Evolutionary conservation across 1,140 invertebrate species (phyloP), one percentile per base, ranked within the genome.

Genomic region (Drosophila busckii): DNA sequence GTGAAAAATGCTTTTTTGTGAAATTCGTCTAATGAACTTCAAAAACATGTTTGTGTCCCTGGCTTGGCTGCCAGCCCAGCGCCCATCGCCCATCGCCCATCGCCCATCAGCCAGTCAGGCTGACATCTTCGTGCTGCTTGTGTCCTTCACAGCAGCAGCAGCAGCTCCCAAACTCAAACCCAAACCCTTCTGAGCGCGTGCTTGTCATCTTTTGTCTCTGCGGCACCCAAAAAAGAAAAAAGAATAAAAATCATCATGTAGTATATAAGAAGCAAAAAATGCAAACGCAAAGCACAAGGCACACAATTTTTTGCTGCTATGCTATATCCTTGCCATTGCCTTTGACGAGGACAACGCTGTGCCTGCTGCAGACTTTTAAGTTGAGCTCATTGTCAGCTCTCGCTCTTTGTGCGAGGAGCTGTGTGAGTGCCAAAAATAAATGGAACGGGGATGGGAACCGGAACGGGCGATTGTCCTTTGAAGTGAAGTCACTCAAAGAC

Each of bases 11-110:
- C 52, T 76, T 63, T 53, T 55, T 65, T 76, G 60, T 42, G 48
- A 70, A 64, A 85, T 67, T 71, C 73, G 75, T 82, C 82, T 85
- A 85, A 85, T 85, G 82, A 85, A 85, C 82, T 85, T 84, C 82
- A 85, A 85, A 85, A 85, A 76, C 75, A 85, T 82, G 71, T 69
- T 85, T 70, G n/a, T n/a, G 73, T 73, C 63, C 69, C 67, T 53
- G 46, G 46, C 52, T 48, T 20, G 12, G 26, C 64, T 50, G 37
- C 25, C 60, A n/a, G n/a, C n/a, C n/a, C n/a, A n/a, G n/a, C n/a
- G n/a, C n/a, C n/a, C n/a, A n/a, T n/a, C n/a, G n/a, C n/a, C n/a
- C n/a, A n/a, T n/a, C n/a, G n/a, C n/a, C n/a, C n/a, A n/a, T n/a
- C n/a, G n/a, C n/a, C n/a, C n/a, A n/a, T n/a, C n/a, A n/a, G n/a